Conservation (phyloP, 2,888 invertebrate genomes). For the Carcina quercana region DNA sequence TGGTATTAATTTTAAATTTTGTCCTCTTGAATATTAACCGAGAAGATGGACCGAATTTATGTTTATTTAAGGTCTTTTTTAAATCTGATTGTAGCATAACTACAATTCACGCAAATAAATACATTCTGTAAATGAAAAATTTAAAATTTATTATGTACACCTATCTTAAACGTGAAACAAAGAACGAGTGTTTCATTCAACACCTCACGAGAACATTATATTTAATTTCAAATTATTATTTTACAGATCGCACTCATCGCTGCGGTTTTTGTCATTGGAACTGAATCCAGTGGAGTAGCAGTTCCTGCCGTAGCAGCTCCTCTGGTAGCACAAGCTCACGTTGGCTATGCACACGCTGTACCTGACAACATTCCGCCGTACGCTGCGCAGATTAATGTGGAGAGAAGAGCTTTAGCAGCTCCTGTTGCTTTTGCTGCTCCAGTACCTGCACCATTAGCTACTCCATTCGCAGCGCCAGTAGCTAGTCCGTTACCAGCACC, state of each 20-base stretch:
- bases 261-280: conserved; percentile 46
- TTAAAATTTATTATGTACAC: no score
- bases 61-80: no score
- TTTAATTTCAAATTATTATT: no score
- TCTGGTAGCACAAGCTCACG: conserved; percentile 67
- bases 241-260: conserved; percentile 61
- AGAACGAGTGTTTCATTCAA: no score
- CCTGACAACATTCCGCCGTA: conserved; percentile 78
- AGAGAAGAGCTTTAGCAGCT: conserved; percentile 50
- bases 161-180: no score
- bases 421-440: conserved; percentile 14
- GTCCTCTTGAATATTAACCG: no score
- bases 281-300: conserved; percentile 50
- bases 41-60: no score
- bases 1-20: no score
- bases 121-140: no score
- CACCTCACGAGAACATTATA: no score
- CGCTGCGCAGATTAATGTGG: conserved; percentile 75
- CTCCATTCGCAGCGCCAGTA: conserved; percentile 21
- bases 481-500: conserved; percentile 32
- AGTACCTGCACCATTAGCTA: conserved; percentile 4
- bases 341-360: conserved; percentile 73
- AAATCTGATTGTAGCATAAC: no score
- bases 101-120: no score
- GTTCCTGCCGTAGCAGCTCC: conserved; percentile 50